Evolutionary conservation across 1,140 invertebrate genomes (phyloP), one percentile per base, ranked within the genome.

Genomic region (Formica exsecta): DNA sequence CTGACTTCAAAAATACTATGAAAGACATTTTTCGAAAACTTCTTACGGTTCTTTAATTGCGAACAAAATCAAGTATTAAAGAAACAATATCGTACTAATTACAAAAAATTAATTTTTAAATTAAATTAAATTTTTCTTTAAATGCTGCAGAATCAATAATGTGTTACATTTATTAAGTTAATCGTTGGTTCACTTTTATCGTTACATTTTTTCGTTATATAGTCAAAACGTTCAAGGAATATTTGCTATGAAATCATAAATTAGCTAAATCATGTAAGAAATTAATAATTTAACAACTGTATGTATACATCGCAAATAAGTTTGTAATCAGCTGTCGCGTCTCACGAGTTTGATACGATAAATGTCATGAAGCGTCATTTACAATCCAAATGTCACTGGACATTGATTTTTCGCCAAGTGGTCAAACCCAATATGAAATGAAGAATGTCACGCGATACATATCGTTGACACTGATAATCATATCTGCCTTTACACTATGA

Each of bases 331-430:
- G 54, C 54, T 73, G 54, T 32, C 25, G 51, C 7, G 36, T 59
- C 25, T 73, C 11, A 57, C 6, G 22, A 2, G 16, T 54, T 65
- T 9, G n/a, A 41, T 4, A 16, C 1, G 32, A 80, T n/a, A 70
- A 41, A 54, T 3, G 22, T 38, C 36, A 8, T 16, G 25, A 32
- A 29, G 1, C n/a, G 13, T 29, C 9, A 44, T 36, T 81, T 59
- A 29, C 13, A 70, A 29, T 38, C 13, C 25, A 48, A n/a, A 25
- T 57, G 61, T 59, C 25, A 11, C 3, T 7, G 13, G 8, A 16
- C 32, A 87, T 86, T 22, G 62, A 70, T 75, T 85, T 51, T 38
- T n/a, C 9, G 7, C 19, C 25, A 25, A 80, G 36, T 38, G n/a
- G 1, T 22, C 38, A 19, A 68, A 38, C 41, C 22, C 0, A 4